Conservation (phyloP, 2,113 vertebrate species). For the Dicaeum eximium region DNA sequence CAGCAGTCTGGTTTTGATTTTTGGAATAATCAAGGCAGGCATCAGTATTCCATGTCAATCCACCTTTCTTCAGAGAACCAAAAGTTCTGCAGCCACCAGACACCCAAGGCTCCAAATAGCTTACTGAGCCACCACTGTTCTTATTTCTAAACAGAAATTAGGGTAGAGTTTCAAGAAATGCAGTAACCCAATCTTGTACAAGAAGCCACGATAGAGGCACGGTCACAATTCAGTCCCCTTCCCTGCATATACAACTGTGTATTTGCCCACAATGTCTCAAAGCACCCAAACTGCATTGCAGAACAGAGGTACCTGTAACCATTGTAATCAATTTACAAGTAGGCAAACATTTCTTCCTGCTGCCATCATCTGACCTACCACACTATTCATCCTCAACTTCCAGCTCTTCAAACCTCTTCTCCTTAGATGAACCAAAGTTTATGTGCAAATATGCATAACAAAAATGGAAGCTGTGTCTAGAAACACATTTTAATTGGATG, state of each 20-base stretch:
- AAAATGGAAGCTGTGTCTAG: background rate
- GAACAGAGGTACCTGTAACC: background rate
- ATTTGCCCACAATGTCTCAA: background rate
- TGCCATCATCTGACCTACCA: background rate
- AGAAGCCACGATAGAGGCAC: background rate
- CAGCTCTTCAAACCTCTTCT: background rate
- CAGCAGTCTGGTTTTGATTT: background rate
- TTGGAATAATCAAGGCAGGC: background rate
- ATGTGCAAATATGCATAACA: rapidly evolving
- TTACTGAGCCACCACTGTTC: background rate
- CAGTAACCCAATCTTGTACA: background rate
- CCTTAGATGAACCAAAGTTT: background rate
- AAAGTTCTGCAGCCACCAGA: background rate
- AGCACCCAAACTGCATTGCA: background rate
- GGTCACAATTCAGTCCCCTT: background rate
- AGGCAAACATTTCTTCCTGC: background rate
- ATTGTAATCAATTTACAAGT: background rate
- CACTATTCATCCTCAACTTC: background rate
- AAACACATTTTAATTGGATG: background rate
- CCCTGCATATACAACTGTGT: background rate
- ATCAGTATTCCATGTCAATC: background rate
- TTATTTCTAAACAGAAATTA: background rate
- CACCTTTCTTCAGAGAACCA: background rate
- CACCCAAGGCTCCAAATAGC: background rate
- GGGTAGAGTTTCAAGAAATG: background rate